Percentiles rank a stretch among this genome's conserved stretches.
Evolutionary conservation across 2,888 invertebrate genomes (phyloP).

Genomic region (Diadromus collaris): DNA sequence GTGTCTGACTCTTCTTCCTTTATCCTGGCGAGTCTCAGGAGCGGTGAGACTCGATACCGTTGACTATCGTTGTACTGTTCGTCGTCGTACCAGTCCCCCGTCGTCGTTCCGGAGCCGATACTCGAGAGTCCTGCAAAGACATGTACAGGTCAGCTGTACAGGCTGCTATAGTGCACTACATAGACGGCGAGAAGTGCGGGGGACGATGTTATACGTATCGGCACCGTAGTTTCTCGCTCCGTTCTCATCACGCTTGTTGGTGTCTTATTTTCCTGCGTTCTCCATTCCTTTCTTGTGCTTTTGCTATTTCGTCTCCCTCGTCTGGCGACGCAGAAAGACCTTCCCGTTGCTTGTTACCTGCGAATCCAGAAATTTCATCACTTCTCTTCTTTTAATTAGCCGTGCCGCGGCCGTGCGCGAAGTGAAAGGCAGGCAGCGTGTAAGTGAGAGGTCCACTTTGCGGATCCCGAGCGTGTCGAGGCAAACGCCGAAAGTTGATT

Average conservation of each 20-base stretch:
- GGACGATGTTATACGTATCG: constrained; percentile 1
- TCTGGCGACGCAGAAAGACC: constrained; percentile 14
- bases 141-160: constrained; percentile 7
- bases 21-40: constrained; percentile 23
- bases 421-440: constrained; percentile 6
- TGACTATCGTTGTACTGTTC: constrained; percentile 47
- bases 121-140: constrained; percentile 47
- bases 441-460: neutral
- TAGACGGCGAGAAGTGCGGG: neutral
- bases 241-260: constrained; percentile 18
- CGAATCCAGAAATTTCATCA: neutral
- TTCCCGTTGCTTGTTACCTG: neutral
- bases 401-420: constrained; percentile 41
- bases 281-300: constrained; percentile 10
- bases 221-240: neutral
- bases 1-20: constrained; percentile 28
- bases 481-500: neutral
- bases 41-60: constrained; percentile 54
- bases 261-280: constrained; percentile 23
- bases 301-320: constrained; percentile 4
- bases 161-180: constrained; percentile 1
- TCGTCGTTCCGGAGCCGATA: constrained; percentile 34
- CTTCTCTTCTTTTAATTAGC: neutral
- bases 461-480: neutral
- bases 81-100: constrained; percentile 14